Evolutionary conservation across 2,797 vertebrate genomes (phyloP).

Genomic region (Sebastes diploproa): DNA sequence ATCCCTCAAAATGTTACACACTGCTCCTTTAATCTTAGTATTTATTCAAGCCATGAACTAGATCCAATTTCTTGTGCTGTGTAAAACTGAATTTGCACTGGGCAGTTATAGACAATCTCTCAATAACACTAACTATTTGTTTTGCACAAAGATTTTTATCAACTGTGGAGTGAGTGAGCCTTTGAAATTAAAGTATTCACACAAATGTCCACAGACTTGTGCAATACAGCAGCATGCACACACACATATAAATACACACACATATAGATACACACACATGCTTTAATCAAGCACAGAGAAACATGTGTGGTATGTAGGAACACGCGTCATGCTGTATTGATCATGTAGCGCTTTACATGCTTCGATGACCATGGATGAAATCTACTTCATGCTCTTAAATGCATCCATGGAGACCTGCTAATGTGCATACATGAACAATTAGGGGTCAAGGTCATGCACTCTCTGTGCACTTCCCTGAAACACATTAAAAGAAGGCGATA

Average conservation of each 20-base stretch:
- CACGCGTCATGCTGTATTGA: neutral
- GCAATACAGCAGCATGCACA: neutral
- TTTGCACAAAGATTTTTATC: slow-evolving; percentile 12
- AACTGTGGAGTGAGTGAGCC: neutral
- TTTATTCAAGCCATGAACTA: slow-evolving; percentile 19
- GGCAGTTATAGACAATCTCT: slow-evolving; percentile 15
- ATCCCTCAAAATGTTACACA: too few relatives aligned
- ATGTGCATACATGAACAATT: slow-evolving; percentile 32
- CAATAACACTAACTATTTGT: slow-evolving; percentile 10
- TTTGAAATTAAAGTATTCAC: neutral
- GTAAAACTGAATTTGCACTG: slow-evolving; percentile 17
- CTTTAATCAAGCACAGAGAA: neutral
- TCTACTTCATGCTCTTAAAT: slow-evolving; percentile 15
- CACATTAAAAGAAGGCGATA: neutral
- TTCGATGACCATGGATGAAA: slow-evolving; percentile 35
- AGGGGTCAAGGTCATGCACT: slow-evolving; percentile 17
- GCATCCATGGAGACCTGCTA: slow-evolving; percentile 18
- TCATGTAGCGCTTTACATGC: slow-evolving; percentile 1
- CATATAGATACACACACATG: neutral
- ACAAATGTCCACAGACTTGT: neutral
- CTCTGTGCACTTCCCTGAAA: neutral
- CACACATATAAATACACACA: neutral
- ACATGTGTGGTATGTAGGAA: neutral
- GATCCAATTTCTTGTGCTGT: slow-evolving; percentile 20
- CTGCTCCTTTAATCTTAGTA: neutral